Evolutionary conservation across 2,888 invertebrate genomes (phyloP).

Genomic region (Cerastis leucographa): DNA sequence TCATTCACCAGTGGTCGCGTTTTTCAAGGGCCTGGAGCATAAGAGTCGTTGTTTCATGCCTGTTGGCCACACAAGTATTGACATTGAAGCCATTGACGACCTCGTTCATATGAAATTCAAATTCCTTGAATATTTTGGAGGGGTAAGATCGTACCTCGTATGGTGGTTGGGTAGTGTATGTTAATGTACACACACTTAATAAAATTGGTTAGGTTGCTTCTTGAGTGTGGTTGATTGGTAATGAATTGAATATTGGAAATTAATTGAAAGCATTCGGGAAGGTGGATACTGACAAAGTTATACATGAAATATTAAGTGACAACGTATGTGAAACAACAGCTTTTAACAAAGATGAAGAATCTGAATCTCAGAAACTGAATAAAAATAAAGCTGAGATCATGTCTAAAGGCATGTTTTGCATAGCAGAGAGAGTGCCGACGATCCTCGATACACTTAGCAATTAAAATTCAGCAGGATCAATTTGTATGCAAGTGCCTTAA

Average conservation of each 20-base stretch:
- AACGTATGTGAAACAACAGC: neutral
- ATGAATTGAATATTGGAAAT: slow-evolving; percentile 24
- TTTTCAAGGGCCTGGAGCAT: slow-evolving; percentile 68
- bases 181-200: slow-evolving; percentile 30
- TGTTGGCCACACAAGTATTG: slow-evolving; percentile 67
- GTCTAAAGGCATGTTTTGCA: neutral
- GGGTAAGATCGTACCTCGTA: slow-evolving; percentile 16
- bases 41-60: slow-evolving; percentile 70
- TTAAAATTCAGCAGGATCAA: neutral
- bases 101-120: slow-evolving; percentile 72
- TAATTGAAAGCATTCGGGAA: neutral
- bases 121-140: slow-evolving; percentile 59
- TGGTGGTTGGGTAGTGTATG: slow-evolving; percentile 20
- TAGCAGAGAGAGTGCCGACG: neutral
- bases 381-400: neutral
- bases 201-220: slow-evolving; percentile 15
- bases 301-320: neutral
- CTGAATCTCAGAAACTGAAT: neutral
- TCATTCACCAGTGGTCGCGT: slow-evolving; percentile 65
- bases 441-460: neutral
- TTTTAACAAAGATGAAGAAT: neutral
- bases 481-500: slow-evolving; percentile 1
- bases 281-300: neutral
- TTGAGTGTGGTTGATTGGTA: slow-evolving; percentile 20
- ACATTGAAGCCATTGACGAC: slow-evolving; percentile 62